phyloP scores from a whole-genome alignment of 2,888 invertebrate species.

The Diloba caeruleocephala region DNA sequence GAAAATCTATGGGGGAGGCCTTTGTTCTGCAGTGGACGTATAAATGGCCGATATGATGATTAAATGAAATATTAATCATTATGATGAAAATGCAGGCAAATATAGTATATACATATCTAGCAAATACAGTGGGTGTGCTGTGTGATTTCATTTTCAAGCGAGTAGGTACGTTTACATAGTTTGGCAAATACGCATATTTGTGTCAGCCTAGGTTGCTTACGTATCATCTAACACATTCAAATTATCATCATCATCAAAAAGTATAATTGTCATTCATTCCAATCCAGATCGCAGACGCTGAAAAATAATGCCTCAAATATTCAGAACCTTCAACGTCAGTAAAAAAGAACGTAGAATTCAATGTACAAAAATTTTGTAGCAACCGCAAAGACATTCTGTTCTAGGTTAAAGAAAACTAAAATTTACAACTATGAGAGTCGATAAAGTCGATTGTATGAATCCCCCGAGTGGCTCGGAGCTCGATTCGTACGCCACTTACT shows the following conservation, averaged over 20 bases:
- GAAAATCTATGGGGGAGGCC: no score
- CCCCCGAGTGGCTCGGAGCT: constrained; percentile 55
- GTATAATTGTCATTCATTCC: neutral
- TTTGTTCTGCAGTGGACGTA: no score
- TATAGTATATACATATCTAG: no score
- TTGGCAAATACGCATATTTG: neutral
- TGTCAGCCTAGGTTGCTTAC: neutral
- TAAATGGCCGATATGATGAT: no score
- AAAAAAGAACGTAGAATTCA: constrained; percentile 35
- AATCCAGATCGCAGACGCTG: constrained; percentile 5
- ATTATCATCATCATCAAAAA: no score
- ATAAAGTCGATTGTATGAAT: constrained; percentile 70
- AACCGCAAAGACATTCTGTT: constrained; percentile 39
- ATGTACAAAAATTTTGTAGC: constrained; percentile 41
- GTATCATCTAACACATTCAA: constrained; percentile 5
- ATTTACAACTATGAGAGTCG: constrained; percentile 65
- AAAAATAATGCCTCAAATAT: constrained; percentile 6
- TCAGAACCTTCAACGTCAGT: constrained; percentile 5
- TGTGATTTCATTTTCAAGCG: no score
- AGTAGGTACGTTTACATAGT: no score
- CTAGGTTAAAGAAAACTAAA: constrained; percentile 61
- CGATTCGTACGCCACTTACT: constrained; percentile 63
- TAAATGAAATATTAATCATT: no score
- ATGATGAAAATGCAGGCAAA: no score
- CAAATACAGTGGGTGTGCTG: no score